Evolutionary conservation across 2,113 vertebrate species (phyloP).

Genomic region (Salvelinus sp.): DNA sequence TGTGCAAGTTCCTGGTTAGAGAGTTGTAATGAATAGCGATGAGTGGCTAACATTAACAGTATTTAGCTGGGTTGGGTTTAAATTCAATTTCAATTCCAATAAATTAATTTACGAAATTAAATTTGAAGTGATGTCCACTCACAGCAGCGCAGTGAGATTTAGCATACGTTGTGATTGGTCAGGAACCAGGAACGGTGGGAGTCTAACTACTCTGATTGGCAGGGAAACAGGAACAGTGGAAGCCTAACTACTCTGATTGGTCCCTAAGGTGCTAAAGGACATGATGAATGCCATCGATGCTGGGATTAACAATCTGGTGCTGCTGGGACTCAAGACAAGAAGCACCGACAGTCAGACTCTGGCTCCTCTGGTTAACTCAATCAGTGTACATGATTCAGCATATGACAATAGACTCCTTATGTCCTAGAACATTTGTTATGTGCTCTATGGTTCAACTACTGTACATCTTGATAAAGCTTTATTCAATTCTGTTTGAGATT

Average conservation of each 20-base stretch:
- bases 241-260: slow-evolving; percentile 63
- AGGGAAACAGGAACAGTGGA: slow-evolving; percentile 87
- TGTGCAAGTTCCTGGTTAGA: background rate
- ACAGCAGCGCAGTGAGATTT: background rate
- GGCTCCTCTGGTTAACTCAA: background rate
- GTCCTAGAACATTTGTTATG: too few species aligned
- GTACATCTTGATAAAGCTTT: too few species aligned
- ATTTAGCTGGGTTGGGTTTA: background rate
- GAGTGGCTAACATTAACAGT: background rate
- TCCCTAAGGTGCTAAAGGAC: slow-evolving; percentile 83
- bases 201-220: background rate
- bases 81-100: background rate
- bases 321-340: slow-evolving; percentile 86
- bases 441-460: background rate
- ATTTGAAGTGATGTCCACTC: background rate
- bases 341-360: slow-evolving; percentile 22
- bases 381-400: background rate
- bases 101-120: background rate
- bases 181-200: background rate
- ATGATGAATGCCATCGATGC: slow-evolving; percentile 91
- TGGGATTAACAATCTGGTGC: slow-evolving; percentile 89
- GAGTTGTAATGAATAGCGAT: background rate
- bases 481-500: background rate
- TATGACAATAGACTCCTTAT: too few species aligned
- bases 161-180: background rate